A percentile compares a stretch with the other conserved stretches of the same genome.
Evolutionary conservation across 30 jellyfish, hydroid and myxozoan species (phyloP).

Genomic region (Catostylus mosaicus): DNA sequence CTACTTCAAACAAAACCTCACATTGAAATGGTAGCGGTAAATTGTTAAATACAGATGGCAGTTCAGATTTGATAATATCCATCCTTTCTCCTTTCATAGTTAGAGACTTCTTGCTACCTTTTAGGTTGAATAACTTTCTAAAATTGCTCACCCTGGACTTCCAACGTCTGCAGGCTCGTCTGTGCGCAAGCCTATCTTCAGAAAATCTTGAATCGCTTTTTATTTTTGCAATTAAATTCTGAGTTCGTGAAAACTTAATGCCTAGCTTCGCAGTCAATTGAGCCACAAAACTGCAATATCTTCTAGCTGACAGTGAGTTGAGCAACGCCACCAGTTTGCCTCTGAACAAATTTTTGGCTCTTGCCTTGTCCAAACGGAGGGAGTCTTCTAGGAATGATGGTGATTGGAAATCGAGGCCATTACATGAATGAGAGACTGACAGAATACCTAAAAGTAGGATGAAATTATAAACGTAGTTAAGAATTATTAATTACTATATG

Average conservation of each 20-base stretch:
- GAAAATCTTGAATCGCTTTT: background rate
- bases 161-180: constrained; percentile 49
- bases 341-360: constrained; percentile 21
- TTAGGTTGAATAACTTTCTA: constrained; percentile 26
- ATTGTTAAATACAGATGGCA: constrained; percentile 51
- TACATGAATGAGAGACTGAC: background rate
- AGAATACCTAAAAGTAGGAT: background rate
- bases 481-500: too few species aligned
- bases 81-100: constrained; percentile 1
- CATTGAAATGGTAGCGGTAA: constrained; percentile 79
- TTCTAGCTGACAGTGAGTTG: constrained; percentile 36
- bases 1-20: constrained; percentile 62
- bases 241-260: constrained; percentile 35
- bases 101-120: background rate
- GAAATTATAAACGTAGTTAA: background rate
- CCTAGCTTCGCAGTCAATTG: constrained; percentile 36
- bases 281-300: constrained; percentile 56
- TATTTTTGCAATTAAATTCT: constrained; percentile 33
- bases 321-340: constrained; percentile 36
- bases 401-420: constrained; percentile 18
- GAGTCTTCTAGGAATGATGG: constrained; percentile 65
- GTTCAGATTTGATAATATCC: constrained; percentile 15
- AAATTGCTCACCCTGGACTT: constrained; percentile 23
- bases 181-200: background rate
- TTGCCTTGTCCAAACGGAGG: constrained; percentile 22